Evolutionary conservation across 2,888 invertebrate species (phyloP).

Genomic region (Cerastoderma edule): DNA sequence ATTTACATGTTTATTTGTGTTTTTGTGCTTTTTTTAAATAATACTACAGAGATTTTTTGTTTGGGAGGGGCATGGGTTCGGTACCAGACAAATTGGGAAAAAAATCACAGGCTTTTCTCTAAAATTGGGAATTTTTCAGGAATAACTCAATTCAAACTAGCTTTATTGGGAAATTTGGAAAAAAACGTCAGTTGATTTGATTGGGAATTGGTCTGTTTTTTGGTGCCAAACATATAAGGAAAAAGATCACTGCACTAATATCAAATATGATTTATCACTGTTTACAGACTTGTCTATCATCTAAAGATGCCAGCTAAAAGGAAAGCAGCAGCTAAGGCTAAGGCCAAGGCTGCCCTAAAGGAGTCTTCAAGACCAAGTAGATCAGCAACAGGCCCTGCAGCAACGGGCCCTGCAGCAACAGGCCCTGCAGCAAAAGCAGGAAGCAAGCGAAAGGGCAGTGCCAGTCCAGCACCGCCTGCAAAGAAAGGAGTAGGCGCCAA

Average conservation of each 20-base stretch:
- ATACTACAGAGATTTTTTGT: no score
- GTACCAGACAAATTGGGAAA: no score
- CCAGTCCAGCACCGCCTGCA: constrained; percentile 39
- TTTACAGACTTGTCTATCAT: not conserved
- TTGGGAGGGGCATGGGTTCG: no score
- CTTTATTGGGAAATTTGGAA: not conserved
- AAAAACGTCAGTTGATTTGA: not conserved
- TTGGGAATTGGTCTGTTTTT: not conserved
- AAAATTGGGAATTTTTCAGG: no score
- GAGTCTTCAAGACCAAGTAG: constrained; percentile 8
- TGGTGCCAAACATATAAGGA: not conserved
- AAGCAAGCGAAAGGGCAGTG: constrained; percentile 50
- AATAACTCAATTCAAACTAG: not conserved
- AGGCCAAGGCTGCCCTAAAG: not conserved
- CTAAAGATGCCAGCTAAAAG: constrained; percentile 29
- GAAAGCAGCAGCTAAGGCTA: constrained; percentile 8
- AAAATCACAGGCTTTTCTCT: no score
- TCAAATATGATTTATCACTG: not conserved
- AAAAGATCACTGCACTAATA: not conserved
- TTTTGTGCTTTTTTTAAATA: no score
- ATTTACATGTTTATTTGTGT: no score
- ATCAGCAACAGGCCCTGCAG: not conserved
- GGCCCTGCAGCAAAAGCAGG: constrained; percentile 16
- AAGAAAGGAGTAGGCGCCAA: constrained; percentile 47
- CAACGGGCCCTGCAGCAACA: not conserved